Base-by-base conservation (phyloP, 2,888 invertebrate genomes). In the Prenolepis imparis region DNA sequence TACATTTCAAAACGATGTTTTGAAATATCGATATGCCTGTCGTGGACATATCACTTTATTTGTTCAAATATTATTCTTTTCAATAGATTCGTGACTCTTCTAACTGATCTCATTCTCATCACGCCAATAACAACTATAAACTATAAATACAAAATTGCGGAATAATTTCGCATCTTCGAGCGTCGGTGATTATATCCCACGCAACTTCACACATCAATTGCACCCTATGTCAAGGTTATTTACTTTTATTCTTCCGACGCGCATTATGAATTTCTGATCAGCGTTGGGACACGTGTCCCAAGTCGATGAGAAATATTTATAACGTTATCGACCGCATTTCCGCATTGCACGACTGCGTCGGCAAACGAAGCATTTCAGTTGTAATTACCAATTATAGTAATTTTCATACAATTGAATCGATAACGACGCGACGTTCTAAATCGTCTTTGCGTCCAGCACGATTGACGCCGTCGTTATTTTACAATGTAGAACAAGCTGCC, bases 171-270 rank as follows among this genome's bases (percentile, higher is more conserved):
- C 74, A 48, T 78, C 74, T 80, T 80, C 32, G 44, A 80, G 36
- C 78, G 59, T 39, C 78, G 78, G 36, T 73, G 74, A 80, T 80
- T 59, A 80, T 80, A 59, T 80, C 74, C 78, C 78, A 80, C 75
- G 78, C 78, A 80, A 73, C 78, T 74, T 80, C 78, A 80, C 78
- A 73, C 78, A 80, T 80, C 78, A 59, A 80, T 80, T 74, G 59
- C 36, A 80, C 24, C 78, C 57, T 48, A 74, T 80, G 78, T 74
- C 78, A 80, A 80, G 78, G 78, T 59, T 80, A 80, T 80, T 80
- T 80, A 80, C 78, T 80, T 80, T 80, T 80, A 80, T 80, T 80
- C 78, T 80, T 74, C 78, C 78, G 44, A 80, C 74, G 78, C 78
- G 78, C 78, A 74, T 72, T 78, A 78, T 80, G 36, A 80, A 80